Percentiles rank a stretch among this genome's conserved stretches.
These are phyloP conservation scores for Diploscapter pachys DNA, from an alignment of 1,140 invertebrate genomes.

Conservation along the genomic window DNA sequence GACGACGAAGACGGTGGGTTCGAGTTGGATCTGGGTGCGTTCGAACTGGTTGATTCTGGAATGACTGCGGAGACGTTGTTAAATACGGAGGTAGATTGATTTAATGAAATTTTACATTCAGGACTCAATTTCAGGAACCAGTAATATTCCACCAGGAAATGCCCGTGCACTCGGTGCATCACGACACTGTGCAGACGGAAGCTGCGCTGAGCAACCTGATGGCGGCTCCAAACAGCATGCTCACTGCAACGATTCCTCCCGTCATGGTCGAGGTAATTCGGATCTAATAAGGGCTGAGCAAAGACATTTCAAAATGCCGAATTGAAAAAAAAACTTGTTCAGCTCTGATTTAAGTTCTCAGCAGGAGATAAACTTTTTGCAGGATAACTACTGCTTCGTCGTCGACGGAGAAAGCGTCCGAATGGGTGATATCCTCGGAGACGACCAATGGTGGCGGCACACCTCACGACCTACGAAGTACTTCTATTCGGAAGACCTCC, in stretches of 20 bases:
- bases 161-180: slow-evolving; percentile 58
- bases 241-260: slow-evolving; percentile 47
- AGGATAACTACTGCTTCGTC: slow-evolving; percentile 57
- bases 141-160: slow-evolving; percentile 53
- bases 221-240: slow-evolving; percentile 54
- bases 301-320: no score
- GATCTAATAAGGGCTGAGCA: not conserved
- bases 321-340: no score
- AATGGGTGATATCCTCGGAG: slow-evolving; percentile 57
- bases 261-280: slow-evolving; percentile 47
- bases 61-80: slow-evolving; percentile 52
- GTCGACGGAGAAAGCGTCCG: slow-evolving; percentile 53
- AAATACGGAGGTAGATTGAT: slow-evolving; percentile 55
- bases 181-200: slow-evolving; percentile 59
- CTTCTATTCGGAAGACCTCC: slow-evolving; percentile 49
- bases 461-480: slow-evolving; percentile 56
- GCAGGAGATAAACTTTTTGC: not conserved
- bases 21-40: slow-evolving; percentile 56
- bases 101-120: not conserved
- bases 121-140: not conserved
- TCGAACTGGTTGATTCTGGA: slow-evolving; percentile 56
- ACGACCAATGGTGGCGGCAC: slow-evolving; percentile 59
- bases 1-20: slow-evolving; percentile 40
- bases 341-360: not conserved
- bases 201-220: slow-evolving; percentile 58